Conservation (phyloP, 2,888 invertebrate species). For the Hydriomena furcata region DNA sequence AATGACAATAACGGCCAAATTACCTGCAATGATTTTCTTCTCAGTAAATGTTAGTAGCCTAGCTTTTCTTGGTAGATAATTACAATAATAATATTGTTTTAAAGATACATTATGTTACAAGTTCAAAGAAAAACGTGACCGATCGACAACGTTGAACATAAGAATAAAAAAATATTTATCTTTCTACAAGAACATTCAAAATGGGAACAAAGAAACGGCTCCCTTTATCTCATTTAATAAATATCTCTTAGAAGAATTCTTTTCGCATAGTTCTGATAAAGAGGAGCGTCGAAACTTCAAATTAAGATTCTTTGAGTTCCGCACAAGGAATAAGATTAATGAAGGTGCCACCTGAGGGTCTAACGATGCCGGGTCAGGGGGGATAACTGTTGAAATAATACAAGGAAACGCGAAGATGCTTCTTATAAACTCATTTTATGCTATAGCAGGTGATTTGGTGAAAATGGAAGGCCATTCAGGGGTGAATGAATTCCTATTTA, state of each 20-base stretch:
- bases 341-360: conserved; percentile 77
- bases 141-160: too few relatives aligned
- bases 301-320: conserved; percentile 82
- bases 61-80: too few relatives aligned
- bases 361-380: conserved; percentile 66
- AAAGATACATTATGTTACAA: too few relatives aligned
- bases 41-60: too few relatives aligned
- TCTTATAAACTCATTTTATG: conserved; percentile 2
- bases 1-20: too few relatives aligned
- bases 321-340: conserved; percentile 78
- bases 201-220: conserved; percentile 37
- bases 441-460: not conserved
- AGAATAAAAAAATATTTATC: conserved; percentile 28
- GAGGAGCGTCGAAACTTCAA: conserved; percentile 81
- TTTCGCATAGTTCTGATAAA: conserved; percentile 80
- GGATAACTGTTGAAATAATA: conserved; percentile 69
- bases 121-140: too few relatives aligned
- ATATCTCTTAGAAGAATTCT: conserved; percentile 72
- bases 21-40: too few relatives aligned
- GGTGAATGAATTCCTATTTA: too few relatives aligned
- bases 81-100: too few relatives aligned
- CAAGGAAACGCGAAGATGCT: conserved; percentile 41
- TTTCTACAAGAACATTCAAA: conserved; percentile 36
- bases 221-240: conserved; percentile 71
- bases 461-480: not conserved